Base-by-base conservation (phyloP, 2,797 vertebrate genomes). In the Fistularia tabacaria region DNA sequence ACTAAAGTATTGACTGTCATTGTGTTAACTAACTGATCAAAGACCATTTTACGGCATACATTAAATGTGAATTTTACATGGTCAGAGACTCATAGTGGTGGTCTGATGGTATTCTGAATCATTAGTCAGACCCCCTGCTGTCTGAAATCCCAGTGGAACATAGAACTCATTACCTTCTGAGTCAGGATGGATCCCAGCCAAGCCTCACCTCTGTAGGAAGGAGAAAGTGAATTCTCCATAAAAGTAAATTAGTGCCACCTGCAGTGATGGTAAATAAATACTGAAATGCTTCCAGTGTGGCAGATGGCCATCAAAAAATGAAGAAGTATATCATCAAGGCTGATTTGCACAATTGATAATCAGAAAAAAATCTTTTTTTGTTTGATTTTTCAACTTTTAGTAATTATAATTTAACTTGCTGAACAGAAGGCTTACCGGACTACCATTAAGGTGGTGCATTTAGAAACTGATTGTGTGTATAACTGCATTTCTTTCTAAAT, bases 61-160 rank as follows among this genome's bases (percentile, higher is more conserved):
- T 25, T 5, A 7, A 15, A 40, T 9, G 14, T 73, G 61, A 63
- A 76, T 76, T 71, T 72, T 69, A 47, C 73, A 80, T 57, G 58
- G 67, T 69, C 45, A 8, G 59, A 69, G 49, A 73, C 47, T 36
- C 66, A 69, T 72, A 41, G 66, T 6, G 65, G 61, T 53, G 73
- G 77, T 64, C 59, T 36, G 8, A 71, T 6, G 65, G 59, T 53
- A 71, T 76, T 64, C 59, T 36, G 8, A 71, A 69, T 86, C 85
- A 84, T 86, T 85, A 86, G 72, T 6, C 0, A n/a, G 71, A 80
- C 72, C 77, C 68, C 84, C 81, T 25, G 3, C 58, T 4, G 65
- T 54, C 39, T 36, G 48, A 57, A 57, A 80, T 79, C 76, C 66
- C 50, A 59, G 57, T 74, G 74, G 80, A 77, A 65, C 79, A 76